phyloP scores from a whole-genome alignment of 2,888 invertebrate species.

The Cheiracanthium punctorium region DNA sequence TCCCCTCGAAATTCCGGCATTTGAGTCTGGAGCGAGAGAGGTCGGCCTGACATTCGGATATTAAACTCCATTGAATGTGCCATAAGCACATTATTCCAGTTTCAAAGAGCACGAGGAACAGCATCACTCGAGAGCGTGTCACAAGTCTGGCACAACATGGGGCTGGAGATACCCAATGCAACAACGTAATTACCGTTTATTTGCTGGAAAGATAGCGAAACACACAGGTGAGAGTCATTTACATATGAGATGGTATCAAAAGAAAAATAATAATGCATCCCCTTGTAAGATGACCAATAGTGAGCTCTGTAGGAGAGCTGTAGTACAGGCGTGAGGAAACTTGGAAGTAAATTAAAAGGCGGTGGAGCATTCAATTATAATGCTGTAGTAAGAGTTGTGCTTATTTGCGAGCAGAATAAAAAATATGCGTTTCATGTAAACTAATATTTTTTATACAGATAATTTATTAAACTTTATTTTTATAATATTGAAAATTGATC shows the following conservation, averaged over 20 bases:
- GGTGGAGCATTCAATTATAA: too few species aligned
- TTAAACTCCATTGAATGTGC: constrained; percentile 27
- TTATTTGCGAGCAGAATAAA: too few species aligned
- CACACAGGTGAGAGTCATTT: background rate
- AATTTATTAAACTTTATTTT: too few species aligned
- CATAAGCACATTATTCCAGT: constrained; percentile 1
- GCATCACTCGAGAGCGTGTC: background rate
- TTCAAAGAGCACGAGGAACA: background rate
- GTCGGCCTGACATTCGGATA: constrained; percentile 46
- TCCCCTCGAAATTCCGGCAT: background rate
- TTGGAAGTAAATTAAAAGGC: too few species aligned
- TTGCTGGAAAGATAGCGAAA: background rate
- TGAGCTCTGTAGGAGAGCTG: background rate
- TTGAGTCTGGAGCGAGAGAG: constrained; percentile 19
- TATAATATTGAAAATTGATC: too few species aligned
- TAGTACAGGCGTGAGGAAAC: too few species aligned
- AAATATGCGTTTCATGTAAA: too few species aligned
- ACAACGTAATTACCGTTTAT: background rate
- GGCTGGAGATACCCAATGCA: background rate
- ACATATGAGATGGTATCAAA: background rate
- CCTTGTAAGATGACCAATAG: background rate
- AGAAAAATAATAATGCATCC: background rate
- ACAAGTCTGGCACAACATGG: background rate
- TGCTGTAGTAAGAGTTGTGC: too few species aligned
- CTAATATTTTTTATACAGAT: too few species aligned